Base-by-base conservation (phyloP, 1,140 invertebrate genomes). In the Plectrocnemia conspersa region DNA sequence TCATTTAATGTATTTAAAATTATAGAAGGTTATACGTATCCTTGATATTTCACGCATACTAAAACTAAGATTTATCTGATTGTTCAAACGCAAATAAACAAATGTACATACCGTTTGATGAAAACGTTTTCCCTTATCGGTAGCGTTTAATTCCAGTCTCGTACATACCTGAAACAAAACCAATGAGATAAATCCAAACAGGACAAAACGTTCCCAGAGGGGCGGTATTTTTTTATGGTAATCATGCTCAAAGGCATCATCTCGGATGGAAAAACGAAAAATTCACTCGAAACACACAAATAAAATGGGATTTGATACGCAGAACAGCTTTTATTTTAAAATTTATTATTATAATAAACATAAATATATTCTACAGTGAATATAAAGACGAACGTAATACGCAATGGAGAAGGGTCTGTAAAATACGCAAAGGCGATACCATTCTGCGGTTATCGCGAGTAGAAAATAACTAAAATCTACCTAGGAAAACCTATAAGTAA, bases 211-310 rank as follows among this genome's bases (percentile, higher is more conserved):
- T 23, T 36, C 47, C 47, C 47, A 13, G 32, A 3, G 33, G 47
- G 33, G 25, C 22, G 38, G 38, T 50, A 50, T 24, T 25, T 50
- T 50, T 50, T 50, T 50, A 50, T 50, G 47, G 47, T 50, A 50
- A 50, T 50, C 33, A 38, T 50, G 11, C 47, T 50, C 47, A 19
- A 16, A 35, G n/a, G 47, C 33, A 35, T 25, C 45, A 47, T 47
- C 29, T 25, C 40, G 21, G 18, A 38, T 38, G 35, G 35, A 15
- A 38, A 38, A 9, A 38, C 35, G 18, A 38, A 38, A 7, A 5
- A 7, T 16, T 13, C 6, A 13, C 18, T 38, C 18, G 6, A 38
- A 38, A 38, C 5, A 16, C 13, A 38, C 7, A 38, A 38, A 38
- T 38, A 38, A 13, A 9, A 38, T 13, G 11, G 11, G 4, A 9